A percentile compares a stretch with the other conserved stretches of the same genome.
Conservation (phyloP, 2,113 vertebrate genomes). For the Tonatia bakeri region DNA sequence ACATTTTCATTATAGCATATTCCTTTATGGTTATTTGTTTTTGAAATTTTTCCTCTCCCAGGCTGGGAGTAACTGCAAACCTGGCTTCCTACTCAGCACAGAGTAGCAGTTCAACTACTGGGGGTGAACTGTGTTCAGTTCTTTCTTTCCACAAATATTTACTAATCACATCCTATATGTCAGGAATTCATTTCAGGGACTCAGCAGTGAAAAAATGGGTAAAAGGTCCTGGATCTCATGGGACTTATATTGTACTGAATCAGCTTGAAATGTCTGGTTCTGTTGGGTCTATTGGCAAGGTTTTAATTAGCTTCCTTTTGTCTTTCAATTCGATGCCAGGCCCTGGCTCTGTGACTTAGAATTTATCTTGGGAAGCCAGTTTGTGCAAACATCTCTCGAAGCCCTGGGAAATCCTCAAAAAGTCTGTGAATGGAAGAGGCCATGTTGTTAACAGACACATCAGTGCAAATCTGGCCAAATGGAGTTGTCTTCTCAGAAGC, state of each 20-base stretch:
- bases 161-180: background rate
- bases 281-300: background rate
- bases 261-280: constrained; percentile 25
- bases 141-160: background rate
- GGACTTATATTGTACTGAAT: background rate
- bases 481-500: constrained; percentile 53
- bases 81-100: background rate
- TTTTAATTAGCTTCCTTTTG: constrained; percentile 48
- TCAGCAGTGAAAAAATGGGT: background rate
- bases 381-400: constrained; percentile 34
- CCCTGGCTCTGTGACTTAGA: constrained; percentile 7
- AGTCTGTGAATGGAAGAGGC: background rate
- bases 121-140: background rate
- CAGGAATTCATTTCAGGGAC: background rate
- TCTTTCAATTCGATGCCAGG: constrained; percentile 51
- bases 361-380: constrained; percentile 47
- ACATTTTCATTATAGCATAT: background rate
- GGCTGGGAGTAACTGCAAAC: background rate
- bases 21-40: background rate
- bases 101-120: background rate
- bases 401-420: constrained; percentile 18
- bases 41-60: background rate
- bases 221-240: background rate
- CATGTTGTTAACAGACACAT: background rate
- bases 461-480: constrained; percentile 20